Evolutionary conservation across 2,888 invertebrate species (phyloP).

Genomic region (Hemistola chrysoprasaria): DNA sequence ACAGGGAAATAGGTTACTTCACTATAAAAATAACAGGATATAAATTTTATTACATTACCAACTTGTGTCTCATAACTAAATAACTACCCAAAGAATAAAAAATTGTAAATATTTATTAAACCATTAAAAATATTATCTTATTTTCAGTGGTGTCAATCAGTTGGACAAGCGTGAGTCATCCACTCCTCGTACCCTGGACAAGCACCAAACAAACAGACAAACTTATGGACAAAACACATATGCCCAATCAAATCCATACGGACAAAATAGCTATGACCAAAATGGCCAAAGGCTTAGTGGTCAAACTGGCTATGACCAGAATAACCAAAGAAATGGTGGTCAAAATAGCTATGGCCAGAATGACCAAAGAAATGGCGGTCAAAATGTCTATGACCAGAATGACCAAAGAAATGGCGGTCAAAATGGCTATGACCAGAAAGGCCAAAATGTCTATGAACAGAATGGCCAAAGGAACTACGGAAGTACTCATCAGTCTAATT

Average conservation of each 20-base stretch:
- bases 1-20: too few species aligned
- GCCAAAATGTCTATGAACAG: slow-evolving; percentile 17
- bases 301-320: slow-evolving; percentile 16
- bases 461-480: slow-evolving; percentile 32
- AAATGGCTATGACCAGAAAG: slow-evolving; percentile 19
- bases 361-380: slow-evolving; percentile 14
- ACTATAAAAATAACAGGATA: too few species aligned
- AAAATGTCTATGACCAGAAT: slow-evolving; percentile 22
- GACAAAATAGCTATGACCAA: not conserved
- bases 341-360: slow-evolving; percentile 3
- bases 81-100: too few species aligned
- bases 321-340: slow-evolving; percentile 22
- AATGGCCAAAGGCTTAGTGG: slow-evolving; percentile 14
- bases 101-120: too few species aligned
- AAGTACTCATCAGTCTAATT: slow-evolving; percentile 18
- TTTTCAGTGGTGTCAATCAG: slow-evolving; percentile 53
- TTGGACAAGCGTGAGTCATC: slow-evolving; percentile 42
- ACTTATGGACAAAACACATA: slow-evolving; percentile 31
- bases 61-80: too few species aligned
- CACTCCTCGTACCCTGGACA: slow-evolving; percentile 33
- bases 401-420: slow-evolving; percentile 18
- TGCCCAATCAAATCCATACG: not conserved
- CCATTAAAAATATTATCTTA: too few species aligned
- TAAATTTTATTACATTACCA: not conserved
- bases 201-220: slow-evolving; percentile 32